Percentiles rank a stretch among this genome's conserved stretches.
Conservation (phyloP, 2,113 vertebrate genomes). For the Eidolon helvum region DNA sequence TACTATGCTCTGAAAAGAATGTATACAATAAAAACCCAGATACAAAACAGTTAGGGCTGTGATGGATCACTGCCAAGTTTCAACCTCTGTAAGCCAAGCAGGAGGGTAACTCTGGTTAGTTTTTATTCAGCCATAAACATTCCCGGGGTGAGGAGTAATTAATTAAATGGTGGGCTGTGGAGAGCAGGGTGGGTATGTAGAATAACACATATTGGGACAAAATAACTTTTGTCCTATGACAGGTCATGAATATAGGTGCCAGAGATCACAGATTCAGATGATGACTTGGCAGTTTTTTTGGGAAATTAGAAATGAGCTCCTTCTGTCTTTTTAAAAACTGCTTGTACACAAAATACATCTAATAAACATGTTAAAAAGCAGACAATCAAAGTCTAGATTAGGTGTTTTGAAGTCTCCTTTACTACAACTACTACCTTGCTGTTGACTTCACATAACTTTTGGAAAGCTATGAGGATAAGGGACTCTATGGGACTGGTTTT, state of each 20-base stretch:
- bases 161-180: conserved; percentile 67
- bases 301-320: not conserved
- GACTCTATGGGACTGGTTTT: not conserved
- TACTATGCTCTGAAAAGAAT: conserved; percentile 19
- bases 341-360: not conserved
- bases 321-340: not conserved
- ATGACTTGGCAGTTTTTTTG: not conserved
- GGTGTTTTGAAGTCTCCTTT: not conserved
- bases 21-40: conserved; percentile 49
- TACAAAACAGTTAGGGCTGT: conserved; percentile 40
- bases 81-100: conserved; percentile 25
- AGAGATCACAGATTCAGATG: not conserved
- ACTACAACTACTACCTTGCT: not conserved
- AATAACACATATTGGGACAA: conserved; percentile 49
- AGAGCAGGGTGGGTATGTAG: conserved; percentile 10
- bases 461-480: not conserved
- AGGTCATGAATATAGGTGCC: not conserved
- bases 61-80: conserved; percentile 43
- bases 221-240: conserved; percentile 24
- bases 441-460: not conserved
- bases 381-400: not conserved
- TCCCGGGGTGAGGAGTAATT: conserved; percentile 68
- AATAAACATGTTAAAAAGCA: not conserved
- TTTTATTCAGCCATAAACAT: conserved; percentile 63
- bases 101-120: conserved; percentile 46